Evolutionary conservation across 2,888 invertebrate species (phyloP).

Genomic region (Rosalia funebris): DNA sequence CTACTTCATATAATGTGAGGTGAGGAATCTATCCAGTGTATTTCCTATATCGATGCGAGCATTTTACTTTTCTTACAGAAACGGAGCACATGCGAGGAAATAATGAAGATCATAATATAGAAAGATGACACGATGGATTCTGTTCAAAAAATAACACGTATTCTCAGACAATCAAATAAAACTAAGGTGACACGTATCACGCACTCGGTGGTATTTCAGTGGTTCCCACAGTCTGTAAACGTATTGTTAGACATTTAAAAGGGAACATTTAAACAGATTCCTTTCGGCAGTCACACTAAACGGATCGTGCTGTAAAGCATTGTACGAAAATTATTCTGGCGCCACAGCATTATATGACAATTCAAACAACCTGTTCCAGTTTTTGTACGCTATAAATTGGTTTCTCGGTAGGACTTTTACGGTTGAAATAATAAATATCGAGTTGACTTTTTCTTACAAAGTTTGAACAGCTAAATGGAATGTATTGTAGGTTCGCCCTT

Average conservation of each 20-base stretch:
- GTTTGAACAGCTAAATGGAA: constrained; percentile 20
- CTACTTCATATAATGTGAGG: too few species aligned
- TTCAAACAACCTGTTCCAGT: constrained; percentile 38
- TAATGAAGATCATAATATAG: too few species aligned
- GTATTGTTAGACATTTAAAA: constrained; percentile 8
- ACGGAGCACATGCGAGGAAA: too few species aligned
- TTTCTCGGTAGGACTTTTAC: constrained; percentile 31
- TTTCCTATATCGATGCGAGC: too few species aligned
- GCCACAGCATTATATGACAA: constrained; percentile 37
- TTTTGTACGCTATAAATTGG: constrained; percentile 32
- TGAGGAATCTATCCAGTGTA: too few species aligned
- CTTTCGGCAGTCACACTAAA: constrained; percentile 14
- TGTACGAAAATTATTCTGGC: constrained; percentile 35
- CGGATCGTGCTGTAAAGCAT: constrained; percentile 16
- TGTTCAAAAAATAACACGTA: too few species aligned
- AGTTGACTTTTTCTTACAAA: constrained; percentile 22
- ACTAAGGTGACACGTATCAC: background rate
- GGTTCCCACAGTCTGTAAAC: background rate
- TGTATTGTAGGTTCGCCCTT: constrained; percentile 2
- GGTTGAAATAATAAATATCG: constrained; percentile 31
- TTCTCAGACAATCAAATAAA: too few species aligned
- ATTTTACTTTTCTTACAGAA: too few species aligned
- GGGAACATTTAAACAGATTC: constrained; percentile 9
- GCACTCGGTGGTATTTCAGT: background rate
- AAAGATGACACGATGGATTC: too few species aligned